phyloP scores from a whole-genome alignment of 2,113 vertebrate genomes.

The Lepus timidus region DNA sequence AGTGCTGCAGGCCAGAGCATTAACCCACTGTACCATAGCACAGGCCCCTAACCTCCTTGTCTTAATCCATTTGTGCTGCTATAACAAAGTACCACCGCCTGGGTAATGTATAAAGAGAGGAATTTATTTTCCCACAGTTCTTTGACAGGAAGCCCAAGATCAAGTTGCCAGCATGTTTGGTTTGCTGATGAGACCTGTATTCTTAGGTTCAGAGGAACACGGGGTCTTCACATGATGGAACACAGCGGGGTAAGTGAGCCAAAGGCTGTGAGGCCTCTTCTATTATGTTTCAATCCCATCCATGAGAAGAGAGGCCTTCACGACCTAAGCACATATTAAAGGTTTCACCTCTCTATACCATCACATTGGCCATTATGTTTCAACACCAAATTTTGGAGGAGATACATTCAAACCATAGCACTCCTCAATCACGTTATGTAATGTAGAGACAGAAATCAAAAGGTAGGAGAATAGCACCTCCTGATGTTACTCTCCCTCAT shows the following conservation, averaged over 20 bases:
- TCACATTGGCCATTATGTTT: background rate
- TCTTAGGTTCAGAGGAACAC: background rate
- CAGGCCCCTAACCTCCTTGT: background rate
- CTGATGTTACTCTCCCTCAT: no score
- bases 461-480: no score
- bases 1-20: no score
- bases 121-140: background rate
- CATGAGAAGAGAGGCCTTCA: background rate
- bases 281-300: background rate
- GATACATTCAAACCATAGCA: background rate
- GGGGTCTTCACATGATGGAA: background rate
- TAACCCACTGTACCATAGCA: background rate
- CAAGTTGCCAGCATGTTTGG: background rate
- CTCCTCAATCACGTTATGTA: fast-evolving
- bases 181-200: background rate
- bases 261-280: background rate
- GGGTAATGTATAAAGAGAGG: background rate
- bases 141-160: background rate
- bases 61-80: background rate
- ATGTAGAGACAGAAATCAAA: background rate
- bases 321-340: background rate
- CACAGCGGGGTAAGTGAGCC: background rate
- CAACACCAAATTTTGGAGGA: background rate
- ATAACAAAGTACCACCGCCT: background rate
- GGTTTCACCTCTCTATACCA: background rate